A percentile compares a stretch with the other conserved stretches of the same genome.
Conservation (phyloP, 2,888 invertebrate genomes). For the Latrodectus hesperus region DNA sequence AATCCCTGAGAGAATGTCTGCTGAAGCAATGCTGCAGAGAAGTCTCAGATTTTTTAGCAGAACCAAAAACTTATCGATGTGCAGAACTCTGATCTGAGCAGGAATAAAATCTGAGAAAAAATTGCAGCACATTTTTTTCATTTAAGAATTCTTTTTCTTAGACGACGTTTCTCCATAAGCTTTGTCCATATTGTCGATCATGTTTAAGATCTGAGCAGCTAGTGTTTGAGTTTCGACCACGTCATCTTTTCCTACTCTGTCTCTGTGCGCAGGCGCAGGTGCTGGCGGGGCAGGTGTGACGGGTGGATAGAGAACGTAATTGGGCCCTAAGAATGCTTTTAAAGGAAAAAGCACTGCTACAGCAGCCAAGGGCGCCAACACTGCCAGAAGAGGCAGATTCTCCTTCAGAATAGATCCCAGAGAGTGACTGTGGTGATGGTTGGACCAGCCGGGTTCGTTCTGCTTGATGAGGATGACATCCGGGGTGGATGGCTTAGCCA, state of each 20-base stretch:
- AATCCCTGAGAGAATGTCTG: too few species aligned
- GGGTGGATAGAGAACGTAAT: constrained; percentile 45
- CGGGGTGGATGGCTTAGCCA: constrained; percentile 46
- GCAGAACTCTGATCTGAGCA: too few species aligned
- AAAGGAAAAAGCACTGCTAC: constrained; percentile 44
- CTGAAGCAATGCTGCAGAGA: too few species aligned
- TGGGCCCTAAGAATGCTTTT: constrained; percentile 44
- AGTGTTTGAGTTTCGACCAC: constrained; percentile 24
- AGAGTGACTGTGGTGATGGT: constrained; percentile 11
- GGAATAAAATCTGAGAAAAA: neutral
- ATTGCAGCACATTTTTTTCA: neutral
- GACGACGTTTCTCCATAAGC: constrained; percentile 23
- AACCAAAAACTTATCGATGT: too few species aligned
- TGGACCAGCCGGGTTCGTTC: constrained; percentile 33
- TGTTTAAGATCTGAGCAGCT: constrained; percentile 35
- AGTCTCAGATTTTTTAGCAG: too few species aligned
- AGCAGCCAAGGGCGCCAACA: constrained; percentile 49
- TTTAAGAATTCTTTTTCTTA: neutral
- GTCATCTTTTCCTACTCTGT: constrained; percentile 19
- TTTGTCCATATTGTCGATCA: constrained; percentile 58
- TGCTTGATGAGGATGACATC: constrained; percentile 64
- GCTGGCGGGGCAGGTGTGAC: constrained; percentile 40
- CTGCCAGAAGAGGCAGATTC: constrained; percentile 48
- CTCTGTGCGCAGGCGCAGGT: constrained; percentile 17
- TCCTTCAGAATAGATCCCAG: constrained; percentile 42